phyloP scores from a whole-genome alignment of 2,797 vertebrate species.

The Bovichtus variegatus region DNA sequence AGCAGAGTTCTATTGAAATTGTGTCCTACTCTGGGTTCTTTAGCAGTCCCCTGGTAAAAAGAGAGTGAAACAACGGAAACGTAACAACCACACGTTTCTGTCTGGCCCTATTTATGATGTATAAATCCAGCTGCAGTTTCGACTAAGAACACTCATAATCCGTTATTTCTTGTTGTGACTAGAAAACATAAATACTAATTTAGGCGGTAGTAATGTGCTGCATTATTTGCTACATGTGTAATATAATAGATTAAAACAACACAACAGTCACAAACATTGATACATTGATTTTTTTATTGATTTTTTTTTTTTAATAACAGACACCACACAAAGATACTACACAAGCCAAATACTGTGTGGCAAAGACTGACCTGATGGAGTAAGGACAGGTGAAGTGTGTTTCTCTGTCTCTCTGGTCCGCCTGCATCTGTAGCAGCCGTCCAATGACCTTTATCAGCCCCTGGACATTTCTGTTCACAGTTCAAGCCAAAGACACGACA shows the following conservation, averaged over 20 bases:
- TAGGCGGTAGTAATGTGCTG: not conserved
- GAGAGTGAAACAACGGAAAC: not conserved
- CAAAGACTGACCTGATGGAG: slow-evolving; percentile 80
- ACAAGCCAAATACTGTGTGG: not conserved
- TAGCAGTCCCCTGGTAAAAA: not conserved
- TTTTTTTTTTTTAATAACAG: no score
- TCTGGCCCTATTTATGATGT: not conserved
- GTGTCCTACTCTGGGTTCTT: not conserved
- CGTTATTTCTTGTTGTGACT: not conserved
- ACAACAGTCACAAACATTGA: not conserved
- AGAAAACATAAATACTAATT: not conserved
- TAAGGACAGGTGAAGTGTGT: slow-evolving; percentile 78
- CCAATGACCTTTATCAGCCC: slow-evolving; percentile 92
- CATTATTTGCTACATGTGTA: not conserved
- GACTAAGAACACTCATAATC: not conserved
- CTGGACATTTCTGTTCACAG: slow-evolving; percentile 87
- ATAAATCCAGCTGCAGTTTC: not conserved
- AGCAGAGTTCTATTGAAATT: not conserved
- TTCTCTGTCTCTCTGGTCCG: slow-evolving; percentile 76
- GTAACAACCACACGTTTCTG: not conserved
- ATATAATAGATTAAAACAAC: not conserved
- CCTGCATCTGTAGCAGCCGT: slow-evolving; percentile 91
- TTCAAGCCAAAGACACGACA: not conserved
- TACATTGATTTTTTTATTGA: not conserved
- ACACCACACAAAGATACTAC: no score